phyloP scores from a whole-genome alignment of 2,888 invertebrate genomes.

The Deilephila elpenor region DNA sequence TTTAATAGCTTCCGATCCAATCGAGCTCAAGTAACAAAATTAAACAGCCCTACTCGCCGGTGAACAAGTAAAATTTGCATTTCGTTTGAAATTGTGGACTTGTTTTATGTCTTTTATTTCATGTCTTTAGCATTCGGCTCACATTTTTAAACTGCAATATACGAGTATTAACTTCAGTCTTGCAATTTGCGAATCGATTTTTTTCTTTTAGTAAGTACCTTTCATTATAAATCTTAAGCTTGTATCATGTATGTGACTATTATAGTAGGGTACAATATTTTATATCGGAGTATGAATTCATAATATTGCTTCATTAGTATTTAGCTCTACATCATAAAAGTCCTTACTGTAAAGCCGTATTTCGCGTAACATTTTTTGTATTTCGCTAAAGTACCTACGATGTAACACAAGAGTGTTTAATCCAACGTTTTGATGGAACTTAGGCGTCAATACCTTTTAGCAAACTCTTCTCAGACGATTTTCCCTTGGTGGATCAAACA shows the following conservation, averaged over 20 bases:
- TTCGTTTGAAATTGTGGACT: background rate
- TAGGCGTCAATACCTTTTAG: background rate
- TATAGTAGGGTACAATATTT: no score
- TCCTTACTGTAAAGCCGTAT: no score
- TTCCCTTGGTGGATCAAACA: background rate
- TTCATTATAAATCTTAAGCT: no score
- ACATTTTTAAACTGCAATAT: background rate
- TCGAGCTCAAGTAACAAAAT: slow-evolving; percentile 1
- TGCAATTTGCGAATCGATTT: background rate
- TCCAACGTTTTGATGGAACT: background rate
- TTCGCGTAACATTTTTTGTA: background rate
- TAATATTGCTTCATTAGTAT: no score
- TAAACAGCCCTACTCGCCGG: background rate
- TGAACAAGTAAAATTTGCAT: slow-evolving; percentile 2
- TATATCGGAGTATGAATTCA: no score
- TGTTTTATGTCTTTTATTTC: background rate
- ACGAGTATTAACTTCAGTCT: background rate
- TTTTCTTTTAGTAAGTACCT: background rate
- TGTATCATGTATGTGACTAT: no score
- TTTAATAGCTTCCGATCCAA: slow-evolving; percentile 1
- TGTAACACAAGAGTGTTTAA: background rate
- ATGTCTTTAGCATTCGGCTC: background rate
- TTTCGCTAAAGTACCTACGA: background rate
- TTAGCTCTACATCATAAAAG: no score
- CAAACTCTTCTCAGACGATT: background rate